Percentiles rank a stretch among this genome's conserved stretches.
Evolutionary conservation across 2,888 invertebrate species (phyloP).

Genomic region (Ischnura elegans): DNA sequence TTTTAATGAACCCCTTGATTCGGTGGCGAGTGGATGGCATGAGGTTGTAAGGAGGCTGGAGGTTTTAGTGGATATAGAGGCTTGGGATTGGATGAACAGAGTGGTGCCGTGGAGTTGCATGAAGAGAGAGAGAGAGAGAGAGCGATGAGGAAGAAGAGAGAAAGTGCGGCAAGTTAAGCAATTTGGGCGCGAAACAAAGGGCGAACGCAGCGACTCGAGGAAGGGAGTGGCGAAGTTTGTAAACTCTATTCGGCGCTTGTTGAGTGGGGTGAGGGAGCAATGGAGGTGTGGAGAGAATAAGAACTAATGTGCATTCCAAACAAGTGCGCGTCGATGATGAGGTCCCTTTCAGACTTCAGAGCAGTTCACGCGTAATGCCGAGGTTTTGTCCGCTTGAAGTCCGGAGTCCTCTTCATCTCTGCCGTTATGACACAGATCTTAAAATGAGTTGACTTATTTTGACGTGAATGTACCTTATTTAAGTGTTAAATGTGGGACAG

Average conservation of each 20-base stretch:
- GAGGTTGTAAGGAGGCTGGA: neutral
- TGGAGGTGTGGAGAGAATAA: neutral
- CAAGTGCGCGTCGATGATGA: neutral
- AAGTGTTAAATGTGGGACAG: too few relatives aligned
- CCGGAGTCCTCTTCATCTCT: neutral
- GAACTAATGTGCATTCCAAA: neutral
- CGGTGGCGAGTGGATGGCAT: neutral
- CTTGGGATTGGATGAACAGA: neutral
- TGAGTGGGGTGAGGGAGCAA: neutral
- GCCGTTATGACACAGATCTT: too few relatives aligned
- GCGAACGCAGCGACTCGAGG: neutral
- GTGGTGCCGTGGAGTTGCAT: too few relatives aligned
- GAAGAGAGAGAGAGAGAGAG: neutral
- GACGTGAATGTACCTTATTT: too few relatives aligned
- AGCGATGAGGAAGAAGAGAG: neutral
- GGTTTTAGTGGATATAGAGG: too few relatives aligned
- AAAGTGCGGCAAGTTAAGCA: conserved; percentile 22
- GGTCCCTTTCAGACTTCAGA: neutral
- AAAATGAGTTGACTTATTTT: too few relatives aligned
- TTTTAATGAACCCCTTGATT: conserved; percentile 25
- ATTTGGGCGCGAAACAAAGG: conserved; percentile 25
- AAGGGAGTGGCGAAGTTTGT: conserved; percentile 9
- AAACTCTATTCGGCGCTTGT: neutral
- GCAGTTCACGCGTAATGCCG: neutral
- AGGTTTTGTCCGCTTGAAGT: neutral